Evolutionary conservation across 1,140 invertebrate genomes (phyloP).

Genomic region (Colletes gigas): DNA sequence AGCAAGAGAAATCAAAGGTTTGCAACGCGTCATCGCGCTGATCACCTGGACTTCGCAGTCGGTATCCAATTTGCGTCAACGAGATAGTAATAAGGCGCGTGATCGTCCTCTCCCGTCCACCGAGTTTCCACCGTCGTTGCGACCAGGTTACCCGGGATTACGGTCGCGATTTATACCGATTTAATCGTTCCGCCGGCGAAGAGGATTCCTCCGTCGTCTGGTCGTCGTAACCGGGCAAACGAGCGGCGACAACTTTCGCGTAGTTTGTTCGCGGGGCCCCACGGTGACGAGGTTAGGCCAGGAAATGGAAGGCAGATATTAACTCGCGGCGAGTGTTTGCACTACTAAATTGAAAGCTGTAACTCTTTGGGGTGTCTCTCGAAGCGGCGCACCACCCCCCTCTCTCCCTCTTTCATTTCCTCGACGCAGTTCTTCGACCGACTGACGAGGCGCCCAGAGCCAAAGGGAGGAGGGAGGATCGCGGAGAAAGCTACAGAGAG

Average conservation of each 20-base stretch:
- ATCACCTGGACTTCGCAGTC: too few relatives aligned
- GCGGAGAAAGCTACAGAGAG: not conserved
- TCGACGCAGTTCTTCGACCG: constrained; percentile 22
- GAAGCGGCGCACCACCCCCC: not conserved
- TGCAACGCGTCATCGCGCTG: too few relatives aligned
- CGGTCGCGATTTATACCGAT: not conserved
- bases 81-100: too few relatives aligned
- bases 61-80: too few relatives aligned
- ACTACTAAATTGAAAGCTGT: constrained; percentile 70
- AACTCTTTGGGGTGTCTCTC: constrained; percentile 60
- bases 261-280: not conserved
- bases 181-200: not conserved
- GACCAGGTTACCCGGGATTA: too few relatives aligned
- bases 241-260: constrained; percentile 7
- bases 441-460: constrained; percentile 16
- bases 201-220: not conserved
- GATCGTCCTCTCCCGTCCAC: too few relatives aligned
- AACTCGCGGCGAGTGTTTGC: constrained; percentile 59
- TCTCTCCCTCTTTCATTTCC: constrained; percentile 32
- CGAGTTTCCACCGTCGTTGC: too few relatives aligned
- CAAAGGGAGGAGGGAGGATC: not conserved
- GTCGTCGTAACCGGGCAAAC: not conserved
- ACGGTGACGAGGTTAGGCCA: constrained; percentile 34
- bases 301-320: constrained; percentile 56
- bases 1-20: too few relatives aligned